Base-by-base conservation (phyloP, 2,888 invertebrate genomes). In the Zaprionus bogoriensis region DNA sequence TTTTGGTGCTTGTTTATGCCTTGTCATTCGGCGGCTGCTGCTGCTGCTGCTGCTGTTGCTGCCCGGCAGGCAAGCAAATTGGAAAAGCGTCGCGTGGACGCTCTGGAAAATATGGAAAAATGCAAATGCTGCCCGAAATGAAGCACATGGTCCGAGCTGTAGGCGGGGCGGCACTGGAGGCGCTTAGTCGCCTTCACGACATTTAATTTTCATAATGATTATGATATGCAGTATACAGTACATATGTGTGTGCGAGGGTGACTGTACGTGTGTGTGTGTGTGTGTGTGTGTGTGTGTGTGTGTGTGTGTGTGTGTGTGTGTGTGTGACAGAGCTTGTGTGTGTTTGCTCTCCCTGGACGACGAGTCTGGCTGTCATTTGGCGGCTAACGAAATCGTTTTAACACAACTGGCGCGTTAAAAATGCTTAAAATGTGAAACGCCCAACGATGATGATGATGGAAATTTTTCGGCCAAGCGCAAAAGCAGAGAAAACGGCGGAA, bases 301-400 rank as follows among this genome's bases (percentile, higher is more conserved):
- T 22, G 20, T 25, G 28, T 27, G 44, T 2, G 27, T 30, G 17
- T 42, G 27, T 9, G 27, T 27, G 10, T 27, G 27, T 27, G 27
- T 27, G 27, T 27, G 6, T 5, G 27, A n/a, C 12, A 7, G 19
- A n/a, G n/a, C n/a, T n/a, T n/a, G n/a, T n/a, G n/a, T n/a, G n/a
- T n/a, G n/a, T n/a, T n/a, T n/a, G n/a, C n/a, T n/a, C 12, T 60
- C 54, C 38, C 50, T 45, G 58, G 59, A 22, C 50, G 48, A 23
- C 19, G 54, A 57, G 62, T 52, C 36, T 52, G 73, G 62, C 70
- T 81, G 84, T 80, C 87, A 87, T 84, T 88, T 87, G 76, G 74
- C 71, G 87, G 73, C 82, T 86, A 88, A 87, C 82, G 85, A 86
- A 87, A 85, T 81, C 87, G 82, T 88, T 88, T 82, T 84, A 78